Evolutionary conservation across 2,113 vertebrate species (phyloP), one percentile per base, ranked within the genome.

Genomic region (Cavia porcellus): DNA sequence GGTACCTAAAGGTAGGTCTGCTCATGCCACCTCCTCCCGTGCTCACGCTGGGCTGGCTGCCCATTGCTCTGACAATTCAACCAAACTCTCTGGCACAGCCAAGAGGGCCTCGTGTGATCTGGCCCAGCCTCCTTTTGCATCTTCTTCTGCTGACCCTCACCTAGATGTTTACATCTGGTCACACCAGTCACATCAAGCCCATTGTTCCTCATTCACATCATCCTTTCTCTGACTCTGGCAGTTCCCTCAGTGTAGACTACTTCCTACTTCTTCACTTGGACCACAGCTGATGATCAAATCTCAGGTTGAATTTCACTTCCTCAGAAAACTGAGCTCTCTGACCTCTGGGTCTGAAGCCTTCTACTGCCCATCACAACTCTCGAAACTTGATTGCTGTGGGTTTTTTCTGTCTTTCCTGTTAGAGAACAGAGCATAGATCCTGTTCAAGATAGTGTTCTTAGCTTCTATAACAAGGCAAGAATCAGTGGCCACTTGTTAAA

Each of bases 301-400:
- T 92, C 38, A 80, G n/a, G 50, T 84, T 70, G 22, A 93, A 89
- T 97, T 93, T 96, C 72, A 93, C 45, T 95, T 97, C 81, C 74
- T 94, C 72, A 32, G 61, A 80, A 61, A 77, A 68, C 14, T 86
- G 61, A 30, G 52, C 55, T 93, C 55, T 66, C 30, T 91, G 80
- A 86, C 24, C 62, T 30, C 82, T 32, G 30, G 81, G 64, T 32
- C 25, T 24, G 61, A 20, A 47, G 91, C 61, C n/a, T 82, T 66
- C 55, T 57, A 28, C 25, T 94, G 32, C 42, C 75, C 61, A 72
- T 55, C 57, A 59, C 22, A 81, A 61, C 38, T 61, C 38, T 80
- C 89, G 89, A 92, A 59, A 64, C 35, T 82, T 70, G 35, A 66
- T 84, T 80, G 55, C 17, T 72, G 61, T 85, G 93, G 92, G 10